Evolutionary conservation across 1,140 invertebrate genomes (phyloP), one percentile per base, ranked within the genome.

Genomic region (Drosophila takahashii): DNA sequence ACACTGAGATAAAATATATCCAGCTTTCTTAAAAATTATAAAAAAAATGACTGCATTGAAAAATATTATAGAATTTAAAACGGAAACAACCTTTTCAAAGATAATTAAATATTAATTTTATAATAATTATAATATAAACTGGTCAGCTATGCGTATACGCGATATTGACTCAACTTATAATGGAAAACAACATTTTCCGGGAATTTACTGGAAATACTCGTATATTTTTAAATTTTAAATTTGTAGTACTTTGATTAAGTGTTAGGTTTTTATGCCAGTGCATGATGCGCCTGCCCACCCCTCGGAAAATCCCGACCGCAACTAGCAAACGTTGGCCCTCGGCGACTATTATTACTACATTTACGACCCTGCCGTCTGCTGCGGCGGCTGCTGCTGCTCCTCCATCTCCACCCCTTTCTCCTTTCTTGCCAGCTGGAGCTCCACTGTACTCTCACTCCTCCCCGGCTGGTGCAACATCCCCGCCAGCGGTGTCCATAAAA

Each of bases 281-380:
- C 39, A 5, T 47, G 64, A 48, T 66, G 34, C 44, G 11, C 57
- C 26, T 3, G 18, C 13, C 5, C 44, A 50, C 29, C 64, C 22
- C 39, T 22, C 29, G 15, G 47, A 66, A 62, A 53, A 53, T 66
- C 27, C 11, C 39, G 8, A 69, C 66, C 66, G 50, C 66, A 70
- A 47, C 66, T 69, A 36, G 66, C 62, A 39, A 70, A 70, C 53
- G 69, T 58, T 77, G 48, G 58, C 69, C 77, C 77, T 65, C 81
- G 71, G 75, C 70, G 75, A 84, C 66, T 80, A 73, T 86, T 86
- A 85, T 81, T 77, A 66, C 81, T 57, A 81, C 81, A 86, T 85
- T 85, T 81, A 85, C 81, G 81, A 85, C 62, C 67, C 56, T 58
- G 58, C 47, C 64, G 67, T 70, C 67, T 70, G 67, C 41, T 60